phyloP scores from a whole-genome alignment of 2,888 invertebrate species.

The Pilophorus perplexus region DNA sequence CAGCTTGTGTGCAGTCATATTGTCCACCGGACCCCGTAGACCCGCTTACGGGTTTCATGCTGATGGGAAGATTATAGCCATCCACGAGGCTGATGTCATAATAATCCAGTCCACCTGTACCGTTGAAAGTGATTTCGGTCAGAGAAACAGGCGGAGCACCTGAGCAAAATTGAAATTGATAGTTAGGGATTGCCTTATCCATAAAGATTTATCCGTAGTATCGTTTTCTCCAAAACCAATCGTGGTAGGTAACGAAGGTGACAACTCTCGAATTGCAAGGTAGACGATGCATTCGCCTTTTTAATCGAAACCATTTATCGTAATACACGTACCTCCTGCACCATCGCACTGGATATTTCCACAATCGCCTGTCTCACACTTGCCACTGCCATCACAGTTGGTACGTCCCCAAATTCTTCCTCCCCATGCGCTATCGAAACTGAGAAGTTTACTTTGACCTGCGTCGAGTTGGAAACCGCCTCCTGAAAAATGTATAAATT shows the following conservation, averaged over 20 bases:
- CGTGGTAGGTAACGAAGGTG: no score
- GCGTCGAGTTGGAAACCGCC: slow-evolving; percentile 13
- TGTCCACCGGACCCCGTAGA: slow-evolving; percentile 49
- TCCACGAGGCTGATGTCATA: slow-evolving; percentile 57
- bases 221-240: no score
- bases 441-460: not conserved
- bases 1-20: slow-evolving; percentile 51
- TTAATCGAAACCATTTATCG: no score
- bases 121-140: slow-evolving; percentile 55
- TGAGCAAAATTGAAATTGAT: no score
- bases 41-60: slow-evolving; percentile 15
- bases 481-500: no score
- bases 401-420: slow-evolving; percentile 34
- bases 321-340: slow-evolving; percentile 53
- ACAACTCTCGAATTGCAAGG: no score
- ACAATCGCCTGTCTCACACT: slow-evolving; percentile 31
- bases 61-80: slow-evolving; percentile 54
- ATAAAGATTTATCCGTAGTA: no score
- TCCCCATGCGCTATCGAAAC: slow-evolving; percentile 22
- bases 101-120: slow-evolving; percentile 52
- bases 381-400: slow-evolving; percentile 15
- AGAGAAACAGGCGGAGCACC: slow-evolving; percentile 54
- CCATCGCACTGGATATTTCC: slow-evolving; percentile 53
- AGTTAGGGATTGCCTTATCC: no score
- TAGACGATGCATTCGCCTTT: no score